Evolutionary conservation across 1,140 invertebrate genomes (phyloP), one percentile per base, ranked within the genome.

Genomic region (Theocolax elegans): DNA sequence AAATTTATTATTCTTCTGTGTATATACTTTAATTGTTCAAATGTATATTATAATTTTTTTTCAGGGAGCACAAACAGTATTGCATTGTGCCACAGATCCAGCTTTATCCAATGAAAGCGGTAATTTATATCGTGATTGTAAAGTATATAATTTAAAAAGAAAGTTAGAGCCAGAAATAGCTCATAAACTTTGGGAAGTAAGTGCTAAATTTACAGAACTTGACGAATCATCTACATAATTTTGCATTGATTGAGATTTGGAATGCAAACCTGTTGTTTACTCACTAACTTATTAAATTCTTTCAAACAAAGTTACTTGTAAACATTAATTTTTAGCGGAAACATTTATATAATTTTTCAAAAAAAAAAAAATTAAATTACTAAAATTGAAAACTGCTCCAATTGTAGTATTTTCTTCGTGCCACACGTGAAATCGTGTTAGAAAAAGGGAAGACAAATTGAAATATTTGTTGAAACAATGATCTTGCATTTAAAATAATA

Each of bases 21-120:
- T 21, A n/a, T 21, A 31, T 44, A 21, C 15, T 21, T 60, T 40
- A 10, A 53, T 21, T 54, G 63, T 46, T 42, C 62, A 71, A 38
- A 58, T 25, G 21, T 51, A 46, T 64, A n/a, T n/a, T 23, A 46
- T 17, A 58, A 48, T 40, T 51, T 66, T 29, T 48, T 54, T 87
- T 27, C 77, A 93, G 92, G 93, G 92, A 48, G 88, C 90, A 8
- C 92, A 95, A 85, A 94, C 92, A 12, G 87, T 93, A 29, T 80
- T 95, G 2, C 90, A 92, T 80, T 94, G 92, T 79, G 92, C 93
- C 7, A 89, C 91, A 0, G 90, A 91, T 58, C 88, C 90, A 64
- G 81, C 84, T 42, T 80, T 93, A 23, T 86, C 88, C 25, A 87
- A 89, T 9, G 87, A 90, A 76, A 89, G 87, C 27, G 92, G 92